Percentiles rank a stretch among this genome's conserved stretches.
phyloP scores from a whole-genome alignment of 2,113 vertebrate genomes.

The Heterocephalus glaber region DNA sequence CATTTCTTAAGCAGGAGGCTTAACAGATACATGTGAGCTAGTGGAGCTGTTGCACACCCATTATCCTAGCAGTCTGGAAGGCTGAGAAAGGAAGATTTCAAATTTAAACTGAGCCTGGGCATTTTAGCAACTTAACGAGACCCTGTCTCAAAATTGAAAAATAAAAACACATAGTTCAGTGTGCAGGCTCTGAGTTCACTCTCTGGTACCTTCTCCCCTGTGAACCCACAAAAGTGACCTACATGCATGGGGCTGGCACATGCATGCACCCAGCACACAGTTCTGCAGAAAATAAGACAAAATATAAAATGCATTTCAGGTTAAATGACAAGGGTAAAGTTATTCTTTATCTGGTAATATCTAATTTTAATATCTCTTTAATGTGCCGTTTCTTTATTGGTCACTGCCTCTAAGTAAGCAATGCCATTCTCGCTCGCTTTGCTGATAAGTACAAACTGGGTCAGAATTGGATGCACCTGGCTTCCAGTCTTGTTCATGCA shows the following conservation, averaged over 20 bases:
- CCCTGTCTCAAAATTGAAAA: not conserved
- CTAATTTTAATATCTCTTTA: not conserved
- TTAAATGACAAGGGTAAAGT: not conserved
- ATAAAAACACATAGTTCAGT: not conserved
- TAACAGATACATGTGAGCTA: not conserved
- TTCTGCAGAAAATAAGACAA: not conserved
- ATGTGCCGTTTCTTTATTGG: not conserved
- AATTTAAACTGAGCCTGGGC: not conserved
- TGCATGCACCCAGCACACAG: not conserved
- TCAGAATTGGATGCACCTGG: not conserved
- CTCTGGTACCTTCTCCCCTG: not conserved
- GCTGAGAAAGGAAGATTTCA: not conserved
- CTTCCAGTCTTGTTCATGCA: not conserved
- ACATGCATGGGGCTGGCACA: rapidly evolving
- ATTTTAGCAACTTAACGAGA: not conserved
- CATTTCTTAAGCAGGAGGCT: not conserved
- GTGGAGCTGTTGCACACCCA: not conserved
- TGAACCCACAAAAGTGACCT: not conserved
- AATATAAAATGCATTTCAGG: not conserved
- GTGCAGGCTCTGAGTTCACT: not conserved
- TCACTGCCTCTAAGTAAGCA: not conserved
- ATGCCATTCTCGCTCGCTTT: not conserved
- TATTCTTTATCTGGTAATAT: not conserved
- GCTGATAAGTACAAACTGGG: not conserved
- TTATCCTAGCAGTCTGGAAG: not conserved